Percentiles rank a stretch among this genome's conserved stretches.
phyloP scores from a whole-genome alignment of 2,888 invertebrate genomes.

The Ametastegia equiseti region DNA sequence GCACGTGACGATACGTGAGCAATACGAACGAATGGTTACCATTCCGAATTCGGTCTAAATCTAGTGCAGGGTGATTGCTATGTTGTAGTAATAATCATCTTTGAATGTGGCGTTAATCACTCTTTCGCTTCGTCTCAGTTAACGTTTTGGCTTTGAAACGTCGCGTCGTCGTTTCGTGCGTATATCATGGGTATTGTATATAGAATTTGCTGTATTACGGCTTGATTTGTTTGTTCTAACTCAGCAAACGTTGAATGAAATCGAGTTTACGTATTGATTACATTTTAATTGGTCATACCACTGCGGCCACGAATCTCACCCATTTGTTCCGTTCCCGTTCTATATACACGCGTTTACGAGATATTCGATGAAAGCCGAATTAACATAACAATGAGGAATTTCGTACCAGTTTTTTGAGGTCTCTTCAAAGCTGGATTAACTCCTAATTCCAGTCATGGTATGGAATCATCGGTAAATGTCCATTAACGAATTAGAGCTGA shows the following conservation, averaged over 20 bases:
- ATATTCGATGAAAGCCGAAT: background rate
- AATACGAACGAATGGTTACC: conserved; percentile 10
- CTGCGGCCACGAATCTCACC: background rate
- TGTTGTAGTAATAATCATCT: conserved; percentile 26
- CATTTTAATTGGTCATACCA: conserved; percentile 19
- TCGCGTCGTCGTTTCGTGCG: too few species aligned
- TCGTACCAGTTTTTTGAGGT: background rate
- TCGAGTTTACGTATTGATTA: conserved; percentile 23
- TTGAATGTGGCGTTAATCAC: conserved; percentile 35
- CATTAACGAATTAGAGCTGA: background rate
- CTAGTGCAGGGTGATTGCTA: background rate
- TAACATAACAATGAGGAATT: background rate
- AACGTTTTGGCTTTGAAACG: background rate
- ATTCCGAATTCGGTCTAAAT: background rate
- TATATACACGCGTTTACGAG: background rate
- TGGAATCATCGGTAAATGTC: background rate
- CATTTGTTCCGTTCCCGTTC: background rate
- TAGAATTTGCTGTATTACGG: background rate
- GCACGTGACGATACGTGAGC: conserved; percentile 24
- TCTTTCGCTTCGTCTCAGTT: conserved; percentile 9
- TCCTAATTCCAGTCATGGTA: background rate
- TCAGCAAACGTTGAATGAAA: background rate
- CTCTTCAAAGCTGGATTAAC: background rate
- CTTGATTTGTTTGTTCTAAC: background rate
- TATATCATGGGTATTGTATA: background rate